phyloP scores from a whole-genome alignment of 2,888 invertebrate species.

The Drosophila peninsularis region DNA sequence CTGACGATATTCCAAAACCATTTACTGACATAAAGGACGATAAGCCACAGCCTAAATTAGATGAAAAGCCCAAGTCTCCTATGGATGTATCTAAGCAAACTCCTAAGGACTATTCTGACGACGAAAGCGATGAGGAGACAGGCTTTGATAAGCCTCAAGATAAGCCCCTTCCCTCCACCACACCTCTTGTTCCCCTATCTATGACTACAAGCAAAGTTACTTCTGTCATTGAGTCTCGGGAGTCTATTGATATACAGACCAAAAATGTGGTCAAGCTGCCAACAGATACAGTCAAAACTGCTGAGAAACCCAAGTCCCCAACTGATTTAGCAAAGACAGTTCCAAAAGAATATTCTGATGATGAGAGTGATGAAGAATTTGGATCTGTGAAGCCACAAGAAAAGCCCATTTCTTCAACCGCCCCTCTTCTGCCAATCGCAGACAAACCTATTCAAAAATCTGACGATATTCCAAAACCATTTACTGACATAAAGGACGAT shows the following conservation, averaged over 20 bases:
- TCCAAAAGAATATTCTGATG: slow-evolving; percentile 1
- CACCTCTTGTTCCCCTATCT: too few species aligned
- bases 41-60: not conserved
- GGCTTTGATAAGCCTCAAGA: not conserved
- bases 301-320: slow-evolving; percentile 5
- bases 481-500: not conserved
- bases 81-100: slow-evolving; percentile 11
- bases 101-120: slow-evolving; percentile 9
- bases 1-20: slow-evolving; percentile 13
- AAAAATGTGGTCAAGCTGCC: not conserved
- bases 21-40: slow-evolving; percentile 1
- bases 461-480: not conserved
- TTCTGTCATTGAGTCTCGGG: too few species aligned
- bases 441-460: not conserved
- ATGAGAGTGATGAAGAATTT: slow-evolving; percentile 8
- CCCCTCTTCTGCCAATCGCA: not conserved
- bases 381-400: not conserved
- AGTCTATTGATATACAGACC: too few species aligned
- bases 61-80: slow-evolving; percentile 27
- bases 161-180: not conserved
- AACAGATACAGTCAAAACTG: slow-evolving; percentile 1
- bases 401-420: not conserved
- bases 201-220: too few species aligned
- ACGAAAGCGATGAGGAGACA: slow-evolving; percentile 18
- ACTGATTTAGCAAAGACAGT: not conserved